phyloP scores from a whole-genome alignment of 1,140 invertebrate genomes.

The Leptinotarsa defecta region DNA sequence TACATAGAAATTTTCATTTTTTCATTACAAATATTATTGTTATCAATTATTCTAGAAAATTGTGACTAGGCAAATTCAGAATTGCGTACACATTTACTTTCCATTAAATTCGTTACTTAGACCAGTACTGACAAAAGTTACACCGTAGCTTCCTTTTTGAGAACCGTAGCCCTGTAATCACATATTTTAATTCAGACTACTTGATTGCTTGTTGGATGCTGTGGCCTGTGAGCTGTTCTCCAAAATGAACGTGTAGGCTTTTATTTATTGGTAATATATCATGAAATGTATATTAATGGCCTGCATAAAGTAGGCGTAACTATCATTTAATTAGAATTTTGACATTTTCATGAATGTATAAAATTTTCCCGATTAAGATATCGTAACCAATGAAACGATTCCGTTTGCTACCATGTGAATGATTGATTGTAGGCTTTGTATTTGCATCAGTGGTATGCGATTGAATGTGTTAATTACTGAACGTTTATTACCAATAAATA shows the following conservation, averaged over 20 bases:
- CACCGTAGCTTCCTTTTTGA: no score
- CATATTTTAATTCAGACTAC: constrained; percentile 4
- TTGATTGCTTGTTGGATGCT: background rate
- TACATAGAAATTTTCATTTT: no score
- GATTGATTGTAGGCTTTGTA: constrained; percentile 13
- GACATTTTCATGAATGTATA: constrained; percentile 26
- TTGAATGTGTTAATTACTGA: background rate
- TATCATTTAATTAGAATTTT: constrained; percentile 25
- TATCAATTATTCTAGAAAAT: no score
- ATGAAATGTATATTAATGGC: constrained; percentile 22
- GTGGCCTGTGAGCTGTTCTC: constrained; percentile 7
- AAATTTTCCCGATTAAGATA: constrained; percentile 25
- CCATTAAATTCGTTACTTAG: no score
- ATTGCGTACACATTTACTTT: no score
- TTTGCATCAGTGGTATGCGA: background rate
- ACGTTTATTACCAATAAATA: background rate
- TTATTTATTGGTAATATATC: constrained; percentile 21
- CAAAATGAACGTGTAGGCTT: constrained; percentile 15
- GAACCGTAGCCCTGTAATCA: background rate
- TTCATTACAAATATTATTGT: no score
- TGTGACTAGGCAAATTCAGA: no score
- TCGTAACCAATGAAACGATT: background rate
- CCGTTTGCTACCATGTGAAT: constrained; percentile 11
- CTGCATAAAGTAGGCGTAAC: constrained; percentile 21
- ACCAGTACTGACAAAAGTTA: no score